phyloP scores from a whole-genome alignment of 2,797 vertebrate genomes.

The Molossus alvarezi region DNA sequence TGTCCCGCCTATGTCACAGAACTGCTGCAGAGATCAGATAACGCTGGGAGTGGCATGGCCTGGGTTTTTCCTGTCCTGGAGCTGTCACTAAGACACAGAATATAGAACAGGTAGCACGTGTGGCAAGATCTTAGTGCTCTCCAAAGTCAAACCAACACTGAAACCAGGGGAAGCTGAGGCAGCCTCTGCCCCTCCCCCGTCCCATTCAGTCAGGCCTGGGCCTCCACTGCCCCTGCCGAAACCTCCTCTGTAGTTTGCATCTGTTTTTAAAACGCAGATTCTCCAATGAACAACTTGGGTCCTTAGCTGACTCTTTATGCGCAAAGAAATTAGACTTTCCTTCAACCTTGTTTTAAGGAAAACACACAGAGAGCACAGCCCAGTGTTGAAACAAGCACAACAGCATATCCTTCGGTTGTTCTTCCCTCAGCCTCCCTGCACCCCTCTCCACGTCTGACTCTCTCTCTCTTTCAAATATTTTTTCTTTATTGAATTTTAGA shows the following conservation, averaged over 20 bases:
- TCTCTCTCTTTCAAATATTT: too few species aligned
- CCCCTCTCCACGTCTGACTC: not conserved
- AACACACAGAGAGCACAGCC: not conserved
- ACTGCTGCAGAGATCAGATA: not conserved
- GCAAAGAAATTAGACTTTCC: constrained; percentile 40
- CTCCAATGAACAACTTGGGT: not conserved
- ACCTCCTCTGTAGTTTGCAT: not conserved
- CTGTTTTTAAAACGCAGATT: constrained; percentile 66
- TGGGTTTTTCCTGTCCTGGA: not conserved
- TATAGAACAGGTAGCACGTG: not conserved
- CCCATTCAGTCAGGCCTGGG: not conserved
- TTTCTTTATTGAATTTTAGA: too few species aligned
- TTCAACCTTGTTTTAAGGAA: not conserved
- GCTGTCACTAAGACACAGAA: not conserved
- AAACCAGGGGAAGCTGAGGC: not conserved
- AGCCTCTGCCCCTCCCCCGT: not conserved
- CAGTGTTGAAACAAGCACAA: not conserved
- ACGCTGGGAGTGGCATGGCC: not conserved
- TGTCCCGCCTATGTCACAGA: not conserved
- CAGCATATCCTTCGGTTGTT: not conserved
- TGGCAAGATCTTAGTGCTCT: constrained; percentile 21
- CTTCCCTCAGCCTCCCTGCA: not conserved
- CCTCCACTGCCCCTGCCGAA: not conserved
- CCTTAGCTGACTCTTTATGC: not conserved
- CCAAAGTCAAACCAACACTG: not conserved